Evolutionary conservation across 2,888 invertebrate genomes (phyloP), one percentile per base, ranked within the genome.

Genomic region (Nudaria mundana): DNA sequence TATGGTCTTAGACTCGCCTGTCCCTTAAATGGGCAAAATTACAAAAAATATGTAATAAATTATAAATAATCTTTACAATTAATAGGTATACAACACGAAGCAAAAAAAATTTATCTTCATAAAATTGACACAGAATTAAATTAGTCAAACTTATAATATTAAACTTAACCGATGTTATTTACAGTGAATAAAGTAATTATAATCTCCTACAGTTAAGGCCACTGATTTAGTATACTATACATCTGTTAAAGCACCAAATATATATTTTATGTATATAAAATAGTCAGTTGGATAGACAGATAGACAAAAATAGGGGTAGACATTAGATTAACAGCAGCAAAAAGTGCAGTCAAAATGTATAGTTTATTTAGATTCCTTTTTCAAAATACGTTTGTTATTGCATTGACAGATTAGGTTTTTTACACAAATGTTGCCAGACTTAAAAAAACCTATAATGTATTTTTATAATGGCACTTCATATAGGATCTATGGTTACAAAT

Each of bases 141-240:
- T 24, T 33, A 39, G 22, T n/a, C n/a, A n/a, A n/a, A 63, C 59
- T 64, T 70, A 69, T 61, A 66, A 75, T 45, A 44, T 29, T 23
- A 28, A n/a, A 7, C 55, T 48, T 53, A 54, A 48, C 13, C 25
- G 56, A 75, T 73, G 69, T 80, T 85, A 85, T 85, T 73, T 85
- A 85, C 85, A 85, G 68, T 74, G 66, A 70, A 62, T 63, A 66
- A 64, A 64, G 56, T 63, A 61, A 40, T 44, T 34, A 67, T 56
- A 63, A 62, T 65, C 61, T 58, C 52, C 58, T 57, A 66, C 64
- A 58, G 63, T 72, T 76, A 81, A 81, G 84, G 81, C 80, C 81
- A 78, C 81, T 65, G 23, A 33, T 64, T 45, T 60, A 58, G 50
- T 56, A 48, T 60, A 60, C n/a, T n/a, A 1, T 55, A 64, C 66